phyloP scores from a whole-genome alignment of 2,797 vertebrate species.

The Liparis tanakae region DNA sequence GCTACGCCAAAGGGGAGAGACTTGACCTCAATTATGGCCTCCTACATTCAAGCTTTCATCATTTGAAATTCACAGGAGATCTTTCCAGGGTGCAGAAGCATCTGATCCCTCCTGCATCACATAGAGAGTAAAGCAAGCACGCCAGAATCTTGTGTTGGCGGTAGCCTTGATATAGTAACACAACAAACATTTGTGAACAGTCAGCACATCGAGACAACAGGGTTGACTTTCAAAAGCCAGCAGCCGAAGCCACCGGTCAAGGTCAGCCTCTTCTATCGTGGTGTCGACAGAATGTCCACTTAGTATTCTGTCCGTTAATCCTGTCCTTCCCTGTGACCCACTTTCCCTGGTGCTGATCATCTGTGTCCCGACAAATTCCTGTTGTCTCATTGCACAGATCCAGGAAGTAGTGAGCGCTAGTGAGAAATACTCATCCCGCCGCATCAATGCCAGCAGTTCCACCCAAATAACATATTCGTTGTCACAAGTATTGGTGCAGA shows the following conservation, averaged over 20 bases:
- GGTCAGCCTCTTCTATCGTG: background rate
- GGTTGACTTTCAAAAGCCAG: constrained; percentile 13
- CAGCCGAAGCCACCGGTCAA: constrained; percentile 16
- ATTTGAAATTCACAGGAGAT: constrained; percentile 66
- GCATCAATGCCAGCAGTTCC: background rate
- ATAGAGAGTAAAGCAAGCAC: constrained; percentile 11
- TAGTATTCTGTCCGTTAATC: background rate
- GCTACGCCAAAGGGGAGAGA: constrained; percentile 57
- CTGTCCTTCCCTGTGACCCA: background rate
- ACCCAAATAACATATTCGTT: too few relatives aligned
- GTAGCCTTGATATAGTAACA: background rate
- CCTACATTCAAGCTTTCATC: constrained; percentile 49
- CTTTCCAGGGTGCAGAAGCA: constrained; percentile 41
- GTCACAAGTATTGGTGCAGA: background rate
- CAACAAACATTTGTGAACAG: constrained; percentile 12
- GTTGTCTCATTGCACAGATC: background rate
- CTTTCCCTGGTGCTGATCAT: background rate
- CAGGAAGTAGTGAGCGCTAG: too few relatives aligned
- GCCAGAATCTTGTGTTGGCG: background rate
- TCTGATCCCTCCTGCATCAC: constrained; percentile 42
- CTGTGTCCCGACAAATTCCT: background rate
- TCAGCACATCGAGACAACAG: background rate
- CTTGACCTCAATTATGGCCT: constrained; percentile 76
- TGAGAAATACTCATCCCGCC: background rate
- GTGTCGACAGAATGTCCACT: background rate